Evolutionary conservation across 2,113 vertebrate species (phyloP), one percentile per base, ranked within the genome.

Genomic region (Notiomystis cincta): DNA sequence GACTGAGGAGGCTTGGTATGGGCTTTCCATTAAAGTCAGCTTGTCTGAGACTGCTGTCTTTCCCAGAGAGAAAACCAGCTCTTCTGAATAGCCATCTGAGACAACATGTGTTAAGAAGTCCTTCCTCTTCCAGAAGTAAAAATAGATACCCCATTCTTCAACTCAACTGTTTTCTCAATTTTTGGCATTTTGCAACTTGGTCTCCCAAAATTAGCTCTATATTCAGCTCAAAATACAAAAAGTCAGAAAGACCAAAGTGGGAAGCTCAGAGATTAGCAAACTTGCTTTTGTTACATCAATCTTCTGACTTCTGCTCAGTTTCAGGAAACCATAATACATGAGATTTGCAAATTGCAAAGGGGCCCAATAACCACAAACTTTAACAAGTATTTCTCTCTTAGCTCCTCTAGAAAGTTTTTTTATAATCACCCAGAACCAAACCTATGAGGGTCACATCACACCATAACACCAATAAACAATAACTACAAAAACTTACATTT

Each of bases 11-110:
- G 47, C 7, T 47, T 67, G 54, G 35, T 35, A 90, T 15, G 47
- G 47, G 69, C 38, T 82, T 96, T 87, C 83, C 93, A 89, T 51
- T 64, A 57, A 95, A 92, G 77, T 82, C 80, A 91, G 94, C 60
- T 81, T 82, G n/a, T 62, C 73, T 44, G 33, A 95, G 69, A 70
- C 38, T 12, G 21, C 38, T 92, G 17, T 70, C 80, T 67, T 89
- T 81, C 69, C 77, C 77, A 73, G 69, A 92, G 91, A 84, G 42
- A 78, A 54, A 75, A 67, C 13, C n/a, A 60, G n/a, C 28, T 48
- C 69, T 71, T 93, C 47, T 44, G 31, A 95, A 79, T 0, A 87
- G 77, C 22, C 60, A 81, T 9, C 42, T 56, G 69, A 95, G 35
- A 81, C 54, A 90, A 38, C 67, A 66, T 10, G 18, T 35, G 23